Base-by-base conservation (phyloP, 1,140 invertebrate genomes). In the Lanistes nyassanus region DNA sequence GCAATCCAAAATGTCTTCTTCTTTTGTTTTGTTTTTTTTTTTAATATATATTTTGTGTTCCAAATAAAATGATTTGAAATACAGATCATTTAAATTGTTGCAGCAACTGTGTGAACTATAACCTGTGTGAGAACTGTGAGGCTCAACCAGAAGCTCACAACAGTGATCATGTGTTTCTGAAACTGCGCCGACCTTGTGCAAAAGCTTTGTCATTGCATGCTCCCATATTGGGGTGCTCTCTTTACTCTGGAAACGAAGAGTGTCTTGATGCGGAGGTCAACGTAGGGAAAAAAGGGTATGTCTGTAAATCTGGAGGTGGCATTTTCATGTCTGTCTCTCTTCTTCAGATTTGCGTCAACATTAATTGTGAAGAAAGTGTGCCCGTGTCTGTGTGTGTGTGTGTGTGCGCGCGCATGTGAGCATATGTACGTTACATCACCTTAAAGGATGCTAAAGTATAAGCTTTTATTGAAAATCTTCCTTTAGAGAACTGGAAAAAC, bases 101-200 rank as follows among this genome's bases (percentile, higher is more conserved):
- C 81, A 87, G 86, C 11, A 86, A 86, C 55, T 89, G 88, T 81
- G 37, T 76, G 2, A 84, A 89, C 71, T 89, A 85, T 78, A 87
- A 89, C 78, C 81, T 89, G n/a, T 89, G 88, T 79, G 84, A 86
- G 74, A 68, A 82, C 11, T 89, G 88, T 80, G 86, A 88, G 75
- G 77, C 68, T 31, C 47, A 60, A 11, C 73, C 82, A 11, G 81
- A 81, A 23, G 68, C 85, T n/a, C 87, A 88, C 67, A 76, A 86
- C 55, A 64, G 78, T 26, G 76, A 80, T 42, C 88, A 89, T 71
- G 82, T 86, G 4, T 88, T 89, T 65, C 55, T 88, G 26, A 89
- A 88, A 79, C 82, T 89, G n/a, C 77, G 83, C 16, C 67, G 81
- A 53, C 85, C 85, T 29, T 79, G 79, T n/a, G 31, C 34, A 9